phyloP scores from a whole-genome alignment of 2,113 vertebrate species.

The Dicaeum eximium region DNA sequence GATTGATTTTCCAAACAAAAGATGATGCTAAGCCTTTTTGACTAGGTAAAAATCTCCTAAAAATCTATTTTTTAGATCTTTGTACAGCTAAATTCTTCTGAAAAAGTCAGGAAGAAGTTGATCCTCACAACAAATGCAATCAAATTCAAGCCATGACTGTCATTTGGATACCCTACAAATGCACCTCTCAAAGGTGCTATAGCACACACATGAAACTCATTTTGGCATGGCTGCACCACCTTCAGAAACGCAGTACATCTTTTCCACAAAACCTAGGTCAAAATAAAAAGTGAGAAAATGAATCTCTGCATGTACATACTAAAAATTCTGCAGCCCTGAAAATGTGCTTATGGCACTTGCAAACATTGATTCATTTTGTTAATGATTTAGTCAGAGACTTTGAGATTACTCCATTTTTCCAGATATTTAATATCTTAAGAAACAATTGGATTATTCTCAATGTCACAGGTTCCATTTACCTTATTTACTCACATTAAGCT shows the following conservation, averaged over 20 bases:
- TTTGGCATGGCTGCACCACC: background rate
- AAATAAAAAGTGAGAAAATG: background rate
- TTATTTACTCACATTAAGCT: slow-evolving; percentile 1
- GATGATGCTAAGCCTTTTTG: background rate
- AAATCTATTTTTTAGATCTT: background rate
- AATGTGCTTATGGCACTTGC: background rate
- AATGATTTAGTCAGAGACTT: background rate
- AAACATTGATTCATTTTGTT: background rate
- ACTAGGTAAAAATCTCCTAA: background rate
- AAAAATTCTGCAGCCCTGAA: background rate
- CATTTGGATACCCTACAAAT: background rate
- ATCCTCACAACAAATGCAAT: background rate
- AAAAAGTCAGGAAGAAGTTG: background rate
- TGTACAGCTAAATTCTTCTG: background rate
- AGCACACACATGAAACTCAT: background rate
- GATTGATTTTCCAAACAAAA: background rate
- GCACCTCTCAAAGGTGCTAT: background rate
- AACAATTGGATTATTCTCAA: slow-evolving; percentile 2
- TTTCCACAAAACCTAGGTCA: background rate
- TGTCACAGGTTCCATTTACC: slow-evolving; percentile 19
- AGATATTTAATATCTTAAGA: background rate
- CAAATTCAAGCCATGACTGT: background rate
- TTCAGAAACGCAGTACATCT: background rate
- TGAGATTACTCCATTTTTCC: background rate
- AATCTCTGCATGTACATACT: background rate